Base-by-base conservation (phyloP, 2,797 vertebrate species). In the Gallinago stenura region DNA sequence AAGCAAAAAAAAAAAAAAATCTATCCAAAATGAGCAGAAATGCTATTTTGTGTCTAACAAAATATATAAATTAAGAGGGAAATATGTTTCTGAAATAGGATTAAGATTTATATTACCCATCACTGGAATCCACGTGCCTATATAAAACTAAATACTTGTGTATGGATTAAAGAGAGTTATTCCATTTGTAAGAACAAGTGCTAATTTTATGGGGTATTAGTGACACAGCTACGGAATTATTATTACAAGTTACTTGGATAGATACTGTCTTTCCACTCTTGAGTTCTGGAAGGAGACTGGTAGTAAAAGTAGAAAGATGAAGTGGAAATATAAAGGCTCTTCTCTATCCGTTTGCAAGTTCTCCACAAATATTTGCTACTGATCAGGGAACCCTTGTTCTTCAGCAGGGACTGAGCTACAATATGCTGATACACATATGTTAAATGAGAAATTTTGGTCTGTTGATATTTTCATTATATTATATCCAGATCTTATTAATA, bases 31-130 rank as follows among this genome's bases (percentile, higher is more conserved):
- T 37, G 20, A 89, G n/a, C 35, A 89, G 83, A 90, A 91, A 78
- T 68, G 24, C 57, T 81, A 86, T 68, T 91, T 87, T 95, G 30
- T 88, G 50, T 81, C 75, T 90, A 77, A 85, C 37, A 82, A 83
- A 91, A 35, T 48, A 39, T 26, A 57, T 21, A 39, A 46, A 86
- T 95, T 95, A 89, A 21, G 57, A 78, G 30, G 24, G 45, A 95
- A 91, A 88, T 22, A 64, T 3, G 6, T 16, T 90, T 78, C 54
- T 69, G 57, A 94, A 88, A 83, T 15, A 17, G 41, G 66, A 84
- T 90, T 88, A 79, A 91, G 93, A 31, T 82, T 87, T 87, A 48
- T 20, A 62, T 12, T 43, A 48, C 39, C 69, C 78, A 56, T 45
- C 43, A 68, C 43, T 19, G 5, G 64, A 92, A 82, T 45, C 66